Conservation (phyloP, 2,113 vertebrate species). For the Oreochromis tanganicae region DNA sequence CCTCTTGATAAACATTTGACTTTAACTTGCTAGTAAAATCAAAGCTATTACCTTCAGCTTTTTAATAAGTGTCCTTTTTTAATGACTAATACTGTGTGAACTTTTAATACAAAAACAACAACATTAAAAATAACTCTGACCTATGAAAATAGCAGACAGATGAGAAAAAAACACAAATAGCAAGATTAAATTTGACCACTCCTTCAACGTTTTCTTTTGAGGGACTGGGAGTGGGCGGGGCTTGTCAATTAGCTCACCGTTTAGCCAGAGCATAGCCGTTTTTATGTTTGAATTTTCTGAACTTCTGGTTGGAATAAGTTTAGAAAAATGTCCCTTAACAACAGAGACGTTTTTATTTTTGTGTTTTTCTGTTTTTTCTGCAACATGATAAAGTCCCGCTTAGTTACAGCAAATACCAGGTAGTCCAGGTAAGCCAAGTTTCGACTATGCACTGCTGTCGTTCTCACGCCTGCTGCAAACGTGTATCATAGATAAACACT, state of each 20-base stretch:
- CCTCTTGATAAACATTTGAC: background rate
- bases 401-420: background rate
- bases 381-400: background rate
- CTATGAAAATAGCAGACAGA: background rate
- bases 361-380: background rate
- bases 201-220: background rate
- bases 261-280: background rate
- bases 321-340: background rate
- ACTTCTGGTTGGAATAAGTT: background rate
- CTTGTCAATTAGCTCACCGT: background rate
- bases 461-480: background rate
- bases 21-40: background rate
- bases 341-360: background rate
- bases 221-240: background rate
- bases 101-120: background rate
- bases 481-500: background rate
- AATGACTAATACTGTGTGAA: background rate
- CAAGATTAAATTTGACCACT: background rate
- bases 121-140: background rate
- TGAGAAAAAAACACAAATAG: background rate
- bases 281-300: background rate
- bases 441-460: background rate
- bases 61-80: background rate
- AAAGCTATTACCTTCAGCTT: background rate
- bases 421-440: background rate